These are phyloP conservation scores for Cyanistes caeruleus DNA, from an alignment of 2,113 vertebrate species.

Conservation along the genomic window DNA sequence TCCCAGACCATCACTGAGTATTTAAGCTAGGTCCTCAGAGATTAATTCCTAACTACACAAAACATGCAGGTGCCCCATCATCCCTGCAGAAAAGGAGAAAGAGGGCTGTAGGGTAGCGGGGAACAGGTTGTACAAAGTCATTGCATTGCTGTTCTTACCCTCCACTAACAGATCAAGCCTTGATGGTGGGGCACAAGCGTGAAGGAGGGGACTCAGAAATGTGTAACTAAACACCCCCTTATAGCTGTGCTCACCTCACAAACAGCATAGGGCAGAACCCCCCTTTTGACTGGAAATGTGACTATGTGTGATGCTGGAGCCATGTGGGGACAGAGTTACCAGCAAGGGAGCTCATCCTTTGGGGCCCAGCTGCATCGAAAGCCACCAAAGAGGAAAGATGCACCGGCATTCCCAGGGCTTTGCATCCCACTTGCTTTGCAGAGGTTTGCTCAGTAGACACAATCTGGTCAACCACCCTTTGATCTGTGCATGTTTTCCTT, in stretches of 20 bases:
- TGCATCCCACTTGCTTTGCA: neutral
- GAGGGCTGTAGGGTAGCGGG: neutral
- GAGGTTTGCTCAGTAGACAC: neutral
- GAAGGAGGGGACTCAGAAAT: rapidly evolving
- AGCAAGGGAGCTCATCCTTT: neutral
- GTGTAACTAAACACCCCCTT: neutral
- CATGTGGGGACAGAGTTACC: neutral
- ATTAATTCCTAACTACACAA: neutral
- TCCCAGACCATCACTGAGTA: neutral
- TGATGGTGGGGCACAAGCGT: rapidly evolving
- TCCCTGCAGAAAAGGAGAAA: rapidly evolving
- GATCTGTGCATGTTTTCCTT: neutral
- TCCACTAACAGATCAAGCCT: neutral
- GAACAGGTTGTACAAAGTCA: neutral
- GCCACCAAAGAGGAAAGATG: neutral
- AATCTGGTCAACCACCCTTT: neutral
- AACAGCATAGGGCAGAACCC: neutral
- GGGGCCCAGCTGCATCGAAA: neutral
- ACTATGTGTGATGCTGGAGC: neutral
- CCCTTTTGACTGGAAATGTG: neutral
- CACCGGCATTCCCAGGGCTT: neutral
- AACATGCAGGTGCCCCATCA: rapidly evolving
- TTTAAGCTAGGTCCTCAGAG: neutral
- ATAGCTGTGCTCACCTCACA: neutral
- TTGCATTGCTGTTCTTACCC: neutral